Conservation (phyloP, 2,797 vertebrate species). For the Cryptoprocta ferox region DNA sequence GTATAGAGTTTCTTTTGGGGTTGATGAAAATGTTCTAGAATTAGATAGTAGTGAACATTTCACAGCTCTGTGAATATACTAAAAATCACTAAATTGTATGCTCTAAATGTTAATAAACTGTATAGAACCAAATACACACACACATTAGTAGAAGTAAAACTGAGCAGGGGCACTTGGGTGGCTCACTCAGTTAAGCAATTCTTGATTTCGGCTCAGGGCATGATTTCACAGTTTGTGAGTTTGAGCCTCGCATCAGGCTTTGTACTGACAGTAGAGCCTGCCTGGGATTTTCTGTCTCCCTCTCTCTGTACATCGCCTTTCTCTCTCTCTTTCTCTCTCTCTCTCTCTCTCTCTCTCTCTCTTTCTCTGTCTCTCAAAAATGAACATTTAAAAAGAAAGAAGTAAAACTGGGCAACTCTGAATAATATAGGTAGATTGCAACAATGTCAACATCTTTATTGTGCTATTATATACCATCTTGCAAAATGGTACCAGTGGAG, state of each 20-base stretch:
- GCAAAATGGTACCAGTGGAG: background rate
- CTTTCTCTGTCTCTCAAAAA: too few relatives aligned
- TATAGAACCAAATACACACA: background rate
- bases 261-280: too few relatives aligned
- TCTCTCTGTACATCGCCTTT: too few relatives aligned
- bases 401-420: background rate
- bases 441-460: background rate
- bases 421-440: background rate
- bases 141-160: background rate
- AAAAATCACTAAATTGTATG: background rate
- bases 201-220: too few relatives aligned
- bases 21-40: slow-evolving; percentile 20
- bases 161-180: too few relatives aligned
- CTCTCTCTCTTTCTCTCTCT: too few relatives aligned
- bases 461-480: background rate
- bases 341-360: too few relatives aligned
- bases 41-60: background rate
- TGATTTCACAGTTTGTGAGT: too few relatives aligned
- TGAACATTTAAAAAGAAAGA: background rate
- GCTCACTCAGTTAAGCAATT: too few relatives aligned
- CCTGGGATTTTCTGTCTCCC: too few relatives aligned
- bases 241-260: too few relatives aligned
- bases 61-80: background rate
- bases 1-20: background rate
- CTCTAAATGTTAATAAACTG: background rate